Percentiles rank a stretch among this genome's conserved stretches.
Conservation (phyloP, 2,113 vertebrate species). For the Nasalis larvatus region DNA sequence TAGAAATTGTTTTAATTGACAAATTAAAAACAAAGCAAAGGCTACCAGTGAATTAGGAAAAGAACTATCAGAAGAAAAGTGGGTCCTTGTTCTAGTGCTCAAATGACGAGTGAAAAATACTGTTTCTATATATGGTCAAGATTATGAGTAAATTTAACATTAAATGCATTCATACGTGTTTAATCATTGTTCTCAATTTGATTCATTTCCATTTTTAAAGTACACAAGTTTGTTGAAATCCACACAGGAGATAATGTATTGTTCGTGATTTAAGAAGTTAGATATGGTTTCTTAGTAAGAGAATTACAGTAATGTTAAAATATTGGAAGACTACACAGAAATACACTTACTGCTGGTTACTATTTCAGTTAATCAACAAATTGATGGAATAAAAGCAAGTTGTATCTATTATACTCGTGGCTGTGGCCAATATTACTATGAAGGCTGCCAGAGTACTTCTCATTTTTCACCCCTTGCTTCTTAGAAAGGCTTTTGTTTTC, state of each 20-base stretch:
- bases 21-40: neutral
- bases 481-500: slow-evolving; percentile 32
- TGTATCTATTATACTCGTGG: slow-evolving; percentile 29
- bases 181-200: neutral
- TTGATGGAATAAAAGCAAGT: slow-evolving; percentile 61
- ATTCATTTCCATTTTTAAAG: neutral
- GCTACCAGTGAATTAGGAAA: neutral
- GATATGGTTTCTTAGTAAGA: slow-evolving; percentile 62
- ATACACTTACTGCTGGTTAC: slow-evolving; percentile 62
- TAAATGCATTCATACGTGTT: neutral
- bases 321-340: slow-evolving; percentile 68
- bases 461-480: neutral
- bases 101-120: neutral
- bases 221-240: neutral
- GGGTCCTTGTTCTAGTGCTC: neutral
- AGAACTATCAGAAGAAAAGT: neutral
- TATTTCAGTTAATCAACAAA: slow-evolving; percentile 73
- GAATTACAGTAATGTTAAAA: slow-evolving; percentile 53
- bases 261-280: slow-evolving; percentile 49
- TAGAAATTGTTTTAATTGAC: neutral
- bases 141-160: neutral
- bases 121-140: neutral
- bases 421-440: neutral
- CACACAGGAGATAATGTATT: neutral
- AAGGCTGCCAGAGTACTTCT: neutral